Evolutionary conservation across 1,140 invertebrate species (phyloP).

Genomic region (Cydia splendana): DNA sequence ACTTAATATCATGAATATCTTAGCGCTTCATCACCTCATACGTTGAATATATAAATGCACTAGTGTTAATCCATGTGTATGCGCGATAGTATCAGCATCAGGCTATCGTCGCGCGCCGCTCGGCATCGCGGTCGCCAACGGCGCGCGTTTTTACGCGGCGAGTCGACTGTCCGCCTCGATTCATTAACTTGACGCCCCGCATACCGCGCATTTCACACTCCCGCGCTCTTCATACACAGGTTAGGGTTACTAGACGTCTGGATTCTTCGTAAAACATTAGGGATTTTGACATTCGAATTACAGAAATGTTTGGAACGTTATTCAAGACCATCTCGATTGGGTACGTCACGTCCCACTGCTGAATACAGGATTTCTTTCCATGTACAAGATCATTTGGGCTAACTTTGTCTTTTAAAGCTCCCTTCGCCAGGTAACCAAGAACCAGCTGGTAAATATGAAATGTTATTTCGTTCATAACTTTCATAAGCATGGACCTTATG

Average conservation of each 20-base stretch:
- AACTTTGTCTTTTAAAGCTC: too few species aligned
- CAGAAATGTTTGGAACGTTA: too few species aligned
- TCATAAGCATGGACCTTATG: too few species aligned
- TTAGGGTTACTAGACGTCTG: background rate
- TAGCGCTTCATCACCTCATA: background rate
- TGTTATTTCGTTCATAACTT: too few species aligned
- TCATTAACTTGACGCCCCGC: slow-evolving; percentile 55
- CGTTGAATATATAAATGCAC: background rate
- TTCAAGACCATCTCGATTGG: too few species aligned
- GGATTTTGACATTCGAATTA: background rate
- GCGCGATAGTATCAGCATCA: background rate
- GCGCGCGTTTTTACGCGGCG: slow-evolving; percentile 34
- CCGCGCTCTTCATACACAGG: background rate
- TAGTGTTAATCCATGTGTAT: background rate
- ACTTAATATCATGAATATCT: too few species aligned
- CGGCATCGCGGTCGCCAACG: slow-evolving; percentile 55
- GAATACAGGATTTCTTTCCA: too few species aligned
- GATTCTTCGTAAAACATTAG: background rate
- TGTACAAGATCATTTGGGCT: too few species aligned
- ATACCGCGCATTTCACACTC: slow-evolving; percentile 37
- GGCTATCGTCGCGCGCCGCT: slow-evolving; percentile 53
- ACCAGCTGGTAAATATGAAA: too few species aligned
- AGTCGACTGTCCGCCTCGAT: slow-evolving; percentile 38
- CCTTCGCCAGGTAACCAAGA: too few species aligned
- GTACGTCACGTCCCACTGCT: too few species aligned